phyloP scores from a whole-genome alignment of 1,140 invertebrate species.

The Contarinia nasturtii region DNA sequence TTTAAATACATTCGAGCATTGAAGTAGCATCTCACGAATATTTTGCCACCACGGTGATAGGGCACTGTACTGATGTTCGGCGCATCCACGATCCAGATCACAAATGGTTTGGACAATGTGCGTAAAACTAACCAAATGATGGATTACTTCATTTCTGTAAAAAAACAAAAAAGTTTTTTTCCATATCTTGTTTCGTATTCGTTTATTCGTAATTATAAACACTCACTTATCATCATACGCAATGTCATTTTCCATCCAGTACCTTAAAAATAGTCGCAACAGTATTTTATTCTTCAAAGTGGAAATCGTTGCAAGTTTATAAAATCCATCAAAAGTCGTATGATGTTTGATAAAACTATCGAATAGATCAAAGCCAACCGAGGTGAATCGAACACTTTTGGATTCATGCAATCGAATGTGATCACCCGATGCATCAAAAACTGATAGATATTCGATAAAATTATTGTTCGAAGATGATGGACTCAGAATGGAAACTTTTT shows the following conservation, averaged over 20 bases:
- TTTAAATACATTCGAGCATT: constrained; percentile 46
- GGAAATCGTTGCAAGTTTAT: constrained; percentile 9
- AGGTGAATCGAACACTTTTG: constrained; percentile 11
- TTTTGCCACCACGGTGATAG: constrained; percentile 55
- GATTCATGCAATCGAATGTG: constrained; percentile 6
- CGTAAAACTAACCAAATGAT: constrained; percentile 20
- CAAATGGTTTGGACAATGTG: constrained; percentile 15
- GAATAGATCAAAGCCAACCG: constrained; percentile 15
- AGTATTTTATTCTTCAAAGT: constrained; percentile 14
- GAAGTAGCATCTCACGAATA: constrained; percentile 43
- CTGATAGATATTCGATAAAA: constrained; percentile 17
- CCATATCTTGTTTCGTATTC: neutral
- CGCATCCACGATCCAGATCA: constrained; percentile 14
- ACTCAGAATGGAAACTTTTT: neutral
- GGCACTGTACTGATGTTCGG: constrained; percentile 38
- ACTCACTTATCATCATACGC: constrained; percentile 15
- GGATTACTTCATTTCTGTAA: constrained; percentile 18
- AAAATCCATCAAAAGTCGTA: constrained; percentile 14
- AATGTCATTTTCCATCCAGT: constrained; percentile 20
- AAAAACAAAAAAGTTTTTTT: constrained; percentile 1
- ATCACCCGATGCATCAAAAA: constrained; percentile 13
- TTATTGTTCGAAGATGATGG: constrained; percentile 9
- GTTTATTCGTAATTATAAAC: neutral
- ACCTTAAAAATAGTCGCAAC: constrained; percentile 16
- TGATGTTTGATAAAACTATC: constrained; percentile 12